phyloP scores from a whole-genome alignment of 2,113 vertebrate species.

The Silurus glanis region DNA sequence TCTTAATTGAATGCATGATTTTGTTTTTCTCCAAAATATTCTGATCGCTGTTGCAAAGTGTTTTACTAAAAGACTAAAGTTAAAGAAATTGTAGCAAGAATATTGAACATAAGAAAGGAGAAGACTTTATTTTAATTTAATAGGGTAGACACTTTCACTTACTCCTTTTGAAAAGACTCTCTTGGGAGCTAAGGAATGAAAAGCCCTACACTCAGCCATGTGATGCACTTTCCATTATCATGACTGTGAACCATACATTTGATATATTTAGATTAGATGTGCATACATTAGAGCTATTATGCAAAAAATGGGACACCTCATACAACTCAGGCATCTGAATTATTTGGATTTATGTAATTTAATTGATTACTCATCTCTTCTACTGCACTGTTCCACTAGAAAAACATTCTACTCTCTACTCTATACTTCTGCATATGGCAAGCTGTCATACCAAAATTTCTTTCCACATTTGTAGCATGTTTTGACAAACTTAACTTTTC shows the following conservation, averaged over 20 bases:
- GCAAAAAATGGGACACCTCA: background rate
- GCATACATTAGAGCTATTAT: background rate
- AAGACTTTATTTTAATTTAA: background rate
- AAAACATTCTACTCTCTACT: background rate
- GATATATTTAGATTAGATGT: background rate
- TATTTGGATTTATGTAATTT: background rate
- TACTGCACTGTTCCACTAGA: background rate
- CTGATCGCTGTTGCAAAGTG: background rate
- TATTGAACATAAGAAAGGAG: background rate
- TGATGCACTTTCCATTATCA: background rate
- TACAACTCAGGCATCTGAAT: background rate
- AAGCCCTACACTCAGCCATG: background rate
- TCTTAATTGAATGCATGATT: background rate
- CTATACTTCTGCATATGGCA: background rate
- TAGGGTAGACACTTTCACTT: background rate
- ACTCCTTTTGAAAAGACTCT: background rate
- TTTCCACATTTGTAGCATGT: background rate
- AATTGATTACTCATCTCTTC: background rate
- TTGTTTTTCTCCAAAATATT: background rate
- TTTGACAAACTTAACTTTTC: background rate
- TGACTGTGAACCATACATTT: background rate
- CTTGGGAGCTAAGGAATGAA: background rate
- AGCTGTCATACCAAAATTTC: background rate
- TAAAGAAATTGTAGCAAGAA: background rate
- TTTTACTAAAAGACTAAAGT: background rate